Base-by-base conservation (phyloP, 2,888 invertebrate species). In the Pomacea canaliculata region DNA sequence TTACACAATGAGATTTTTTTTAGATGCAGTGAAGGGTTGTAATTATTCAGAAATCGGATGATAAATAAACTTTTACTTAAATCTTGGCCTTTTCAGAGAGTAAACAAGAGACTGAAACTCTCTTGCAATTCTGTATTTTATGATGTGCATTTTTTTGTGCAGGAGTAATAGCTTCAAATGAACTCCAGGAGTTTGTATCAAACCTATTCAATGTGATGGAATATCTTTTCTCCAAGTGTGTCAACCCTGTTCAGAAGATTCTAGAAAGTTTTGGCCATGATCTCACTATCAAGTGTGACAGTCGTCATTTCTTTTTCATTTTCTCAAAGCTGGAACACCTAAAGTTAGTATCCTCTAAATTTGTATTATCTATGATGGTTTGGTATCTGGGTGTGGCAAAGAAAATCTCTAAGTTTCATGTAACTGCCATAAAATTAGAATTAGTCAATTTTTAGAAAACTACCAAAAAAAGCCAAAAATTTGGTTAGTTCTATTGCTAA, bases 201-300 rank as follows among this genome's bases (percentile, higher is more conserved):
- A 68, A 51, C 4, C 67, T 81, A 63, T 37, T 78, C 56, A 37
- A 59, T 10, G 73, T 86, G 63, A 71, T 87, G 70, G 80, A 82
- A 8, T 85, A 85, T 70, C 78, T 87, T 62, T 85, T 85, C 70
- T 71, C 78, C 46, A 79, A 81, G 16, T 81, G 85, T 3, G 73
- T 84, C 18, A 79, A 82, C 12, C 78, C 80, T 1, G 83, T 87
- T 51, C 83, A 85, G 76, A 76, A 73, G 0, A 76, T 82, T 23
- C 78, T 87, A 72, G 80, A 81, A 60, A 74, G 66, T 19, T 85
- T 84, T 73, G 75, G 78, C 23, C 71, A 74, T 63, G 87, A 87
- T 71, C 82, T 87, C 9, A 85, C 83, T 7, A 81, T 88, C 12
- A 83, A 81, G 63, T 86, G 83, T 65, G 88, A 87, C 76, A 85